Evolutionary conservation across 2,888 invertebrate species (phyloP).

Genomic region (Netelia inedita): DNA sequence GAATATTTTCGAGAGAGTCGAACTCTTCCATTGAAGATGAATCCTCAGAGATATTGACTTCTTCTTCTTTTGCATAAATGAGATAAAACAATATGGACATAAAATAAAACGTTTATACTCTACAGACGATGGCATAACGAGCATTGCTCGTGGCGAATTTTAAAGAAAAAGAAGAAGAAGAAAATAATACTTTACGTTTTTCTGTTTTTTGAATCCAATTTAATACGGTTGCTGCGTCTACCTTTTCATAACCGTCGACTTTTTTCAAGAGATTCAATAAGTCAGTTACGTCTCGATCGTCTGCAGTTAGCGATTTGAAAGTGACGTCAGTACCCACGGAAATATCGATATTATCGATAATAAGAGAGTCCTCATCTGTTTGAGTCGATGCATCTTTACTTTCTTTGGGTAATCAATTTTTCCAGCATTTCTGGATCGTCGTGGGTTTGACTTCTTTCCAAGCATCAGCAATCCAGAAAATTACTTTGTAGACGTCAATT

Average conservation of each 20-base stretch:
- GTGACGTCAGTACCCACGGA: slow-evolving; percentile 52
- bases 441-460: slow-evolving; percentile 53
- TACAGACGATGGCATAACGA: slow-evolving; percentile 41
- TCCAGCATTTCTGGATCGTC: slow-evolving; percentile 63
- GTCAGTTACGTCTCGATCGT: slow-evolving; percentile 45
- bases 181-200: slow-evolving; percentile 58
- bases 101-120: slow-evolving; percentile 44
- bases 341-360: slow-evolving; percentile 54
- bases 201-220: slow-evolving; percentile 56
- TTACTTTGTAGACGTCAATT: slow-evolving; percentile 51
- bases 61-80: slow-evolving; percentile 54
- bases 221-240: slow-evolving; percentile 53
- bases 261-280: slow-evolving; percentile 53
- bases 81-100: slow-evolving; percentile 50
- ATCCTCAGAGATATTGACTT: slow-evolving; percentile 53
- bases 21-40: slow-evolving; percentile 53
- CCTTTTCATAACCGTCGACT: slow-evolving; percentile 52
- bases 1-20: slow-evolving; percentile 46
- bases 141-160: slow-evolving; percentile 45
- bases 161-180: slow-evolving; percentile 35
- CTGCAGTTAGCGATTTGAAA: slow-evolving; percentile 44
- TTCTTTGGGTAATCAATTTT: slow-evolving; percentile 53
- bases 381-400: slow-evolving; percentile 59
- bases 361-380: slow-evolving; percentile 56
- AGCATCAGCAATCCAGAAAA: slow-evolving; percentile 60